Evolutionary conservation across 2,888 invertebrate genomes (phyloP), one percentile per base, ranked within the genome.

Genomic region (Fragum fragum): DNA sequence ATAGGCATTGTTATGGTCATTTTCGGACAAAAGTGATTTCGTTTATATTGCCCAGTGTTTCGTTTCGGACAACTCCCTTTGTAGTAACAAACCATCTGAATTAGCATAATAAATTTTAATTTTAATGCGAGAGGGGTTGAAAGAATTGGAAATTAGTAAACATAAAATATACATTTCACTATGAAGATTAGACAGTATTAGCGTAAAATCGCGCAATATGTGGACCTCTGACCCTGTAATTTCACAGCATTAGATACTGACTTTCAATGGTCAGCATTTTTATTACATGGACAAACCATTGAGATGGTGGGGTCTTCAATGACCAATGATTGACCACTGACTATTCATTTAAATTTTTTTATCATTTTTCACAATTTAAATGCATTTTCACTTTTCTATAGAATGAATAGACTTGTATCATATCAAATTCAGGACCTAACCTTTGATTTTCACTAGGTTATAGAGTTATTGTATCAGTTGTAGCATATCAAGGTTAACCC

Each of bases 131-230:
- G 63, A 82, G n/a, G 47, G 72, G 42, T 71, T 66, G 80, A 80
- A 80, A 71, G 78, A 73, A 83, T 70, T 83, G 78, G 75, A 82
- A 85, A 81, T 78, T 73, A 73, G 66, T 75, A 75, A 73, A 80
- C 85, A 85, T 85, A 85, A 85, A 85, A 85, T 85, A 82, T 82
- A 85, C 82, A 83, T 80, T 82, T 78, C 68, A 57, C 36, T 57
- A 71, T 57, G 70, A 72, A 39, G 76, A 83, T 81, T 78, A 76
- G 36, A 63, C 72, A 77, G 77, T 76, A 85, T 85, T 85, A 85
- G 82, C 82, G 68, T 75, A 81, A 76, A 85, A 80, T 73, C 71
- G 75, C 66, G 55, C 73, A 69, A 68, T 32, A 52, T 47, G 72
- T 52, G 76, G 66, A 85, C 83, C 83, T 85, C 79, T 81, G 78